Base-by-base conservation (phyloP, 2,888 invertebrate species). In the Scaptomyza polygonia region DNA sequence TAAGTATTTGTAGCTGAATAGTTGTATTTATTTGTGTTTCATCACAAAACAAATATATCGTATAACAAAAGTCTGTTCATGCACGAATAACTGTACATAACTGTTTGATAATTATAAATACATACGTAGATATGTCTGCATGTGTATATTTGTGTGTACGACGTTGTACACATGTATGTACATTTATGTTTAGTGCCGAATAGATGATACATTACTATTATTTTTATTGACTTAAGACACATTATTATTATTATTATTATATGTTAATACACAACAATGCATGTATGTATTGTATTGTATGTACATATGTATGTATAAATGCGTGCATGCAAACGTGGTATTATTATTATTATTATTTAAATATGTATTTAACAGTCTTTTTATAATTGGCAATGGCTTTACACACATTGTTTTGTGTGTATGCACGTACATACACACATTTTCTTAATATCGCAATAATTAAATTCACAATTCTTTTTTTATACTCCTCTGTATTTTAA, bases 291-390 rank as follows among this genome's bases (percentile, higher is more conserved):
- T n/a, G n/a, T n/a, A n/a, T n/a, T 42, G 32, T 8, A 21, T 30
- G n/a, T 29, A 14, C 44, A 32, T 27, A 16, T 12, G 12, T 16
- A 12, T 4, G 14, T 49, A 27, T 43, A 5, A 43, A 52, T 43
- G 7, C 43, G 42, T 32, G 14, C 34, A 29, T 47, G 8, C 34
- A 16, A 14, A 9, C 16, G n/a, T 21, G 2, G 21, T 21, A 25
- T 25, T 36, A 14, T 36, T 59, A 29, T 49, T 58, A 57, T 32
- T 27, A 39, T 7, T 39, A 30, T 69, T 64, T 30, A 48, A 65
- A 57, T 67, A 80, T 77, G 66, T 55, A 57, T 79, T 75, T 66
- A 82, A 73, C 83, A 83, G 83, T 83, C 83, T 83, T 87, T 74
- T 62, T 14, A 52, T 65, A 76, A 82, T 79, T 82, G 77, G 83